Evolutionary conservation across 2,888 invertebrate species (phyloP).

Genomic region (Stegana nigrithorax): DNA sequence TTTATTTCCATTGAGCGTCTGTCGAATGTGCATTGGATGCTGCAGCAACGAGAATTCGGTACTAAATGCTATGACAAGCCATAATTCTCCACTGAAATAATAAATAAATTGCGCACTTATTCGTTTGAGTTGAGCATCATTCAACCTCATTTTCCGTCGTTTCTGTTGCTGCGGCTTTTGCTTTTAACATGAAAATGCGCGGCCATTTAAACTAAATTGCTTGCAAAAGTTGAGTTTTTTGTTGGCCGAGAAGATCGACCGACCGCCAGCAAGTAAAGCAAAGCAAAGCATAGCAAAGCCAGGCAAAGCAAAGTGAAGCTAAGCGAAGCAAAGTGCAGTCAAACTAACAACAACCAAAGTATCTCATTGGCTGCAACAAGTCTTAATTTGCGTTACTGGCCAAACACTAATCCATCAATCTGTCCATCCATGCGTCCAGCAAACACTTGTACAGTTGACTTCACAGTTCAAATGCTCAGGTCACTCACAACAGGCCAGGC

Average conservation of each 20-base stretch:
- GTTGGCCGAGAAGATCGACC: slow-evolving; percentile 30
- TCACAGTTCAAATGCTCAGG: too few species aligned
- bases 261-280: neutral
- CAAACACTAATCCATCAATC: slow-evolving; percentile 60
- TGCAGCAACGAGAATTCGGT: neutral
- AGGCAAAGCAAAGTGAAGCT: too few species aligned
- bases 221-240: slow-evolving; percentile 54
- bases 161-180: slow-evolving; percentile 17
- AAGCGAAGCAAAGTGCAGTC: too few species aligned
- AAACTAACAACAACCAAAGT: too few species aligned
- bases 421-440: slow-evolving; percentile 40
- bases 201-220: slow-evolving; percentile 63
- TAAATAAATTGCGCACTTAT: slow-evolving; percentile 40
- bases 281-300: too few species aligned
- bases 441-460: neutral
- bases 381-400: slow-evolving; percentile 49
- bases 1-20: neutral
- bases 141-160: slow-evolving; percentile 51
- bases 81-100: slow-evolving; percentile 48
- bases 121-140: slow-evolving; percentile 40
- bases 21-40: neutral
- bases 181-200: slow-evolving; percentile 53
- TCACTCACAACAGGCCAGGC: too few species aligned
- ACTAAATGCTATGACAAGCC: slow-evolving; percentile 9
- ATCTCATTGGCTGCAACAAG: slow-evolving; percentile 46